Conservation (phyloP, 2,113 vertebrate genomes). For the Sinocyclocheilus maitianheensis region DNA sequence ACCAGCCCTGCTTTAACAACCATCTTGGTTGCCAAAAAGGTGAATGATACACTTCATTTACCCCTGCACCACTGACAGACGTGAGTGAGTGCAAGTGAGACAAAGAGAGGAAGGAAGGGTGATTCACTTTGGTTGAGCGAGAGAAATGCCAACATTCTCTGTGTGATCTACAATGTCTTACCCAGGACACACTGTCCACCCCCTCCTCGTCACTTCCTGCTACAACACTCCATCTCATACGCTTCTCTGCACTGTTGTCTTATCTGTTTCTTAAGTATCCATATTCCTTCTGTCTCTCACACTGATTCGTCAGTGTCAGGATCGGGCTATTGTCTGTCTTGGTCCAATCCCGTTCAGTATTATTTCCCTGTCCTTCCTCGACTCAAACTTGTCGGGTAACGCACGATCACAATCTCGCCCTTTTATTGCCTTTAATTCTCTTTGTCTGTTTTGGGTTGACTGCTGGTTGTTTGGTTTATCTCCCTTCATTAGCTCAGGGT, state of each 20-base stretch:
- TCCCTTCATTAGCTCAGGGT: slow-evolving; percentile 19
- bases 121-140: background rate
- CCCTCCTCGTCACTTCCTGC: background rate
- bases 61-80: too few species aligned
- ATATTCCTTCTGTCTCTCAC: background rate
- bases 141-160: background rate
- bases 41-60: background rate
- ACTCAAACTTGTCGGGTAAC: background rate
- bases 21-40: too few species aligned
- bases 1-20: too few species aligned
- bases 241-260: background rate
- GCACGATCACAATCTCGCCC: background rate
- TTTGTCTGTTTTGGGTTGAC: background rate
- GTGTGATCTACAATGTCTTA: background rate
- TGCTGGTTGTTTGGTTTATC: slow-evolving; percentile 21
- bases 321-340: background rate
- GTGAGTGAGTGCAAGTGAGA: too few species aligned
- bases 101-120: background rate
- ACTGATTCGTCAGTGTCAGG: background rate
- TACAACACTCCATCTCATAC: background rate
- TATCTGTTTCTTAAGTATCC: slow-evolving; percentile 3
- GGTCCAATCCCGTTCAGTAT: background rate
- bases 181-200: background rate
- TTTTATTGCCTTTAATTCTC: background rate
- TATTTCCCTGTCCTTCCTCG: background rate